Conservation (phyloP, 2,888 invertebrate species). For the Polymixis lichenea region DNA sequence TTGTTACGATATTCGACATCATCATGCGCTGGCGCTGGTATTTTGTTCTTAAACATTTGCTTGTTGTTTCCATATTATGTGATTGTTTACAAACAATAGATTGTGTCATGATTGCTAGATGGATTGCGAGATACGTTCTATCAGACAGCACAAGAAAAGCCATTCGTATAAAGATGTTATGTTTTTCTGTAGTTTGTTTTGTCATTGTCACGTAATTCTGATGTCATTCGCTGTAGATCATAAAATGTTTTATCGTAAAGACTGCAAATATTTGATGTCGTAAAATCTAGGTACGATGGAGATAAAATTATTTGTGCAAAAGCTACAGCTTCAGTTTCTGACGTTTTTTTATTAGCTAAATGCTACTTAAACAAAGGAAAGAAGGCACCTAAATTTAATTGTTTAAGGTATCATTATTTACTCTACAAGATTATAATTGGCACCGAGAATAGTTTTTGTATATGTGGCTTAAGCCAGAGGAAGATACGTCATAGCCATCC, state of each 20-base stretch:
- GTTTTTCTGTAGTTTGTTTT: constrained; percentile 8
- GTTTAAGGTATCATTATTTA: background rate
- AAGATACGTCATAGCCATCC: constrained; percentile 18
- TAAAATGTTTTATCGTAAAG: constrained; percentile 28
- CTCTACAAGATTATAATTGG: background rate
- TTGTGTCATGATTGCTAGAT: constrained; percentile 14
- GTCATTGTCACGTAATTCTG: constrained; percentile 35
- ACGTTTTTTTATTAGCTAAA: constrained; percentile 16
- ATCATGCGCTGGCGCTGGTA: constrained; percentile 8
- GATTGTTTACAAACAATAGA: constrained; percentile 38
- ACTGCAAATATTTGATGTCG: constrained; percentile 30
- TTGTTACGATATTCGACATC: constrained; percentile 36
- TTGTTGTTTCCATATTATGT: constrained; percentile 31
- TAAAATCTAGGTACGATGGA: constrained; percentile 22
- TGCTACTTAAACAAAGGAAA: constrained; percentile 17
- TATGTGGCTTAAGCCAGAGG: background rate
- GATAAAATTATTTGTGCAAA: constrained; percentile 26
- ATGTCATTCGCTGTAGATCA: constrained; percentile 25
- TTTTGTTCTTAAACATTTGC: constrained; percentile 26
- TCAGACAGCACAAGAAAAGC: constrained; percentile 1
- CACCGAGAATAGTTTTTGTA: background rate
- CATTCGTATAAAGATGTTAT: background rate
- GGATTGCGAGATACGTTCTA: constrained; percentile 7
- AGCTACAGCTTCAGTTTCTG: constrained; percentile 9
- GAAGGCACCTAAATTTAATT: background rate